These are phyloP conservation scores for Dynastes hyllus DNA, from an alignment of 2,888 invertebrate genomes.

Conservation along the genomic window DNA sequence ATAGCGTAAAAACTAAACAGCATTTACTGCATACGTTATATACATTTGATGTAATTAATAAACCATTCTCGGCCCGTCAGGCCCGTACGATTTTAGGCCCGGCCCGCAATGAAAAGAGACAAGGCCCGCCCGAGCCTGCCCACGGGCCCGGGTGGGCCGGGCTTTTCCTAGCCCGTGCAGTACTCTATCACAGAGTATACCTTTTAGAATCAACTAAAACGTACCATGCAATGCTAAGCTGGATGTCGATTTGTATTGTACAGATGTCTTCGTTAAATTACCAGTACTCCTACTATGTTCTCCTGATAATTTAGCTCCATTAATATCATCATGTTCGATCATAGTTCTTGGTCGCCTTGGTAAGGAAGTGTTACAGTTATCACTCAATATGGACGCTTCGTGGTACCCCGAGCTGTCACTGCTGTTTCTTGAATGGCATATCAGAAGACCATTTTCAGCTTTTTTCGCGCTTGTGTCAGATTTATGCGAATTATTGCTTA, in stretches of 20 bases:
- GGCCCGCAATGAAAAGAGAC: too few relatives aligned
- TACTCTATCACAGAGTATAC: background rate
- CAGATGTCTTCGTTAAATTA: constrained; percentile 67
- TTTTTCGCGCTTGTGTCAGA: constrained; percentile 54
- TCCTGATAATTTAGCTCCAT: constrained; percentile 56
- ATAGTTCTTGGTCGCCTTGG: constrained; percentile 67
- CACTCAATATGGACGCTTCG: constrained; percentile 79
- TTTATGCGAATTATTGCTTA: constrained; percentile 55
- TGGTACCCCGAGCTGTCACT: constrained; percentile 84
- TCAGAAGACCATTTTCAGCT: constrained; percentile 69
- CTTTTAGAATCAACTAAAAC: constrained; percentile 39
- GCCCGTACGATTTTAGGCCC: too few relatives aligned
- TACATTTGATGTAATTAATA: too few relatives aligned
- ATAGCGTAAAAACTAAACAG: too few relatives aligned
- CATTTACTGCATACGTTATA: too few relatives aligned
- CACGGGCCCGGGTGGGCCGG: too few relatives aligned
- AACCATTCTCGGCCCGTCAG: too few relatives aligned
- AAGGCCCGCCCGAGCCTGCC: too few relatives aligned
- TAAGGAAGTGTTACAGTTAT: constrained; percentile 72
- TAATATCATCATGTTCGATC: constrained; percentile 60
- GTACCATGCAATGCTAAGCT: constrained; percentile 68
- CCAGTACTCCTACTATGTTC: constrained; percentile 65
- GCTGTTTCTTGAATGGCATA: constrained; percentile 81
- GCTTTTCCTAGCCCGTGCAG: too few relatives aligned
- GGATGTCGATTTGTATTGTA: constrained; percentile 69